Conservation (phyloP, 2,888 invertebrate species). For the Conomelus anceps region DNA sequence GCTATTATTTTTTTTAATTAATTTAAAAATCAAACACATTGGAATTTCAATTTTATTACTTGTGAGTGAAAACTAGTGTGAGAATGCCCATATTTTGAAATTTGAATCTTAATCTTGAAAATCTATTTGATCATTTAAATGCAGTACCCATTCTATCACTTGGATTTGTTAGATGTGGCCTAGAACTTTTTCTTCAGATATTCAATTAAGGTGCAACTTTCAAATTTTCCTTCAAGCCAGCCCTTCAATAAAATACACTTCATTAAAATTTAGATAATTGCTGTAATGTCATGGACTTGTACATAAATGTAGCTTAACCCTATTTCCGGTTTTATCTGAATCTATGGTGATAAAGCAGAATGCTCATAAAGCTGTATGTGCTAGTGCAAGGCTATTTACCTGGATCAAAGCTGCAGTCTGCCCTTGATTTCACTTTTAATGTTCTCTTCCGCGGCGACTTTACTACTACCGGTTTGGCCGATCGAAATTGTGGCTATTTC, state of each 20-base stretch:
- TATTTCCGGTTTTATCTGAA: background rate
- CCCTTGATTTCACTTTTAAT: background rate
- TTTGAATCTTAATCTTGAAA: too few relatives aligned
- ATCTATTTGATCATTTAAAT: background rate
- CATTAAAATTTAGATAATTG: background rate
- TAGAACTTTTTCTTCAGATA: background rate
- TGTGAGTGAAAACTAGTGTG: too few relatives aligned
- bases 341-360: background rate
- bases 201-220: background rate
- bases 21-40: too few relatives aligned
- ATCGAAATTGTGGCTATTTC: background rate
- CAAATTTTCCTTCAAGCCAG: too few relatives aligned
- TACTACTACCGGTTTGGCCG: background rate
- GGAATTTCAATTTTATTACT: too few relatives aligned
- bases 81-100: too few relatives aligned
- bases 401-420: background rate
- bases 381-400: background rate
- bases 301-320: background rate
- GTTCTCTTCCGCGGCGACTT: background rate
- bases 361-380: background rate
- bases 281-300: background rate
- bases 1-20: too few relatives aligned
- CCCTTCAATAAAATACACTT: background rate
- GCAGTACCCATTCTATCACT: background rate
- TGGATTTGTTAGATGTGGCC: background rate